Percentiles rank a stretch among this genome's conserved stretches.
These are phyloP conservation scores for Rachycentron canadum DNA, from an alignment of 2,797 vertebrate species.

Conservation along the genomic window DNA sequence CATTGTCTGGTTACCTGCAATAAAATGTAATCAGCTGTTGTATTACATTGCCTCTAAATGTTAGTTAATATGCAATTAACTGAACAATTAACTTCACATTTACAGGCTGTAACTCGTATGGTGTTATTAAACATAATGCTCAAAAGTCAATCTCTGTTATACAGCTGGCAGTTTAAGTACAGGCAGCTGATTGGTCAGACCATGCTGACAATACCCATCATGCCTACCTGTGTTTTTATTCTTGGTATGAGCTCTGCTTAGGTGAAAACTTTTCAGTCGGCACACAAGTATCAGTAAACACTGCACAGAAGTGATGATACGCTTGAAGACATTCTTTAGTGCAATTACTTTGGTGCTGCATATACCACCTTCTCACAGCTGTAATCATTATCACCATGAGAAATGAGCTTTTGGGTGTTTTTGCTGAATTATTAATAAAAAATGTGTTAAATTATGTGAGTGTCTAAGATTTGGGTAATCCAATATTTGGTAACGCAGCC, in stretches of 20 bases:
- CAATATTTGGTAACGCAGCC: conserved; percentile 10
- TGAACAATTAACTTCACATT: conserved; percentile 73
- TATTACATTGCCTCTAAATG: conserved; percentile 35
- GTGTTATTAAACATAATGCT: conserved; percentile 54
- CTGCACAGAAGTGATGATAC: conserved; percentile 44
- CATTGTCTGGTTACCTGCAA: conserved; percentile 41
- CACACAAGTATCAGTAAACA: conserved; percentile 55
- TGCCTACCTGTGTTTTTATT: conserved; percentile 24
- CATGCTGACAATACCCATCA: background rate
- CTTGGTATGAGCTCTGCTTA: conserved; percentile 4
- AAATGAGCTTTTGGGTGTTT: conserved; percentile 39
- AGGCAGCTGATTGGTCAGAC: conserved; percentile 28
- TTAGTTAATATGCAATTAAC: conserved; percentile 70
- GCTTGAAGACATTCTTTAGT: conserved; percentile 52
- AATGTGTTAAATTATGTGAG: conserved; percentile 44
- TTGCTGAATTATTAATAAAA: conserved; percentile 48
- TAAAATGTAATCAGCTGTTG: conserved; percentile 69
- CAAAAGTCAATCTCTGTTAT: conserved; percentile 42
- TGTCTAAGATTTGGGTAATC: conserved; percentile 17
- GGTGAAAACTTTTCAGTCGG: conserved; percentile 57
- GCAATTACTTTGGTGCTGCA: conserved; percentile 42
- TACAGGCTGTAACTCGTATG: conserved; percentile 48
- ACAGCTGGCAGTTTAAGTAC: conserved; percentile 29
- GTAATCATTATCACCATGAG: conserved; percentile 38
- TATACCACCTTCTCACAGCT: conserved; percentile 31